Evolutionary conservation across 2,797 vertebrate genomes (phyloP).

Genomic region (Dallia pectoralis): DNA sequence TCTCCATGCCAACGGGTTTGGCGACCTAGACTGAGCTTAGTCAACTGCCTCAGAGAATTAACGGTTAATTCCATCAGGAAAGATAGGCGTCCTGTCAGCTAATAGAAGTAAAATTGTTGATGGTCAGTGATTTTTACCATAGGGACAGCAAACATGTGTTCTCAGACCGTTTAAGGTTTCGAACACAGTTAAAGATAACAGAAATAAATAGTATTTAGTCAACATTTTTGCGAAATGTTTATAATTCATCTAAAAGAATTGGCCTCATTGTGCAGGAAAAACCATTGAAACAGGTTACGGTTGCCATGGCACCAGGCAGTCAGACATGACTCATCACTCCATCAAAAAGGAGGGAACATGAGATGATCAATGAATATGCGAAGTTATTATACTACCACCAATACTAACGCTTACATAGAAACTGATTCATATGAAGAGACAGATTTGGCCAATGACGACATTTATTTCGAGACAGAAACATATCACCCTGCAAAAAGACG

Average conservation of each 20-base stretch:
- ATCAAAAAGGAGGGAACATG: conserved; percentile 14
- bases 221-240: not conserved
- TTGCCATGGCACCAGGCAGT: conserved; percentile 54
- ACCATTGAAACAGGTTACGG: conserved; percentile 47
- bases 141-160: not conserved
- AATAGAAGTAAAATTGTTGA: not conserved
- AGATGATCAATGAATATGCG: not conserved
- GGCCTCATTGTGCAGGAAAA: conserved; percentile 28
- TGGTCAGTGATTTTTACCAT: not conserved
- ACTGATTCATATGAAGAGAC: not conserved
- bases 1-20: not conserved
- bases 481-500: not conserved
- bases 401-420: not conserved
- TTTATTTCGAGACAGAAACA: not conserved
- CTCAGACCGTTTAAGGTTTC: not conserved
- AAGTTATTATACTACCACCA: not conserved
- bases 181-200: not conserved
- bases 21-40: not conserved
- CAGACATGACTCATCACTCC: conserved; percentile 67
- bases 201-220: not conserved
- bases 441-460: not conserved
- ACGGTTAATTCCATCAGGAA: not conserved
- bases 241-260: not conserved
- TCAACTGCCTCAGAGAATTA: not conserved
- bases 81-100: not conserved